Evolutionary conservation across 2,888 invertebrate species (phyloP), one percentile per base, ranked within the genome.

Genomic region (Pilophorus perplexus): DNA sequence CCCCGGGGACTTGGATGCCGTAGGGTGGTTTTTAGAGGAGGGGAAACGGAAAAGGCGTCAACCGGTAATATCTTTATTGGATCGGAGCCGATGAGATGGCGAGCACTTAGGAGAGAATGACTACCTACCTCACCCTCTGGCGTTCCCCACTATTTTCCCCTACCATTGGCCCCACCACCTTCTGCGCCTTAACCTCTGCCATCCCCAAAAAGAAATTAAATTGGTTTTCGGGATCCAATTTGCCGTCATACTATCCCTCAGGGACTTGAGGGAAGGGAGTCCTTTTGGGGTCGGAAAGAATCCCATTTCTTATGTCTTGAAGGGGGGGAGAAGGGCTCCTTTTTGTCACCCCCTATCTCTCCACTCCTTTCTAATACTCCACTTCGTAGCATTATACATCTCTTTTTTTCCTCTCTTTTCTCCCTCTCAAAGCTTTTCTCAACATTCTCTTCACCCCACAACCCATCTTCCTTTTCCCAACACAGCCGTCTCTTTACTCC

Each of bases 181-280:
- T 22, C 22, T 12, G 22, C 3, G 22, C 22, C 3, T n/a, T 20
- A 12, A 8, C 46, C 46, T 1, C 46, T 16, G 1, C 46, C 2
- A 8, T n/a, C 28, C 60, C 44, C 16, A 33, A 67, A 62, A 64
- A 62, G 67, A 67, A 67, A 67, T 67, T 67, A 67, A 67, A 67
- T 67, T 67, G 67, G 67, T 62, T 67, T 67, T 67, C 40, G 42
- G 62, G 67, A 67, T 67, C 67, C 67, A 67, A 67, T 67, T 67
- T 62, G 60, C 60, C 60, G 42, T 55, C 55, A 20, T 55, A 20
- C 55, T 14, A 33, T 20, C 33, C 37, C 20, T n/a, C 10, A 55
- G 20, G 54, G 28, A 54, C n/a, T 14, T 28, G 23, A 3, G 52
- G n/a, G 46, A 12, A 6, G 22, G 46, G 37, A 37, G 37, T 1